Percentiles rank a stretch among this genome's conserved stretches.
phyloP scores from a whole-genome alignment of 1,140 invertebrate species.

The Drosophila elegans region DNA sequence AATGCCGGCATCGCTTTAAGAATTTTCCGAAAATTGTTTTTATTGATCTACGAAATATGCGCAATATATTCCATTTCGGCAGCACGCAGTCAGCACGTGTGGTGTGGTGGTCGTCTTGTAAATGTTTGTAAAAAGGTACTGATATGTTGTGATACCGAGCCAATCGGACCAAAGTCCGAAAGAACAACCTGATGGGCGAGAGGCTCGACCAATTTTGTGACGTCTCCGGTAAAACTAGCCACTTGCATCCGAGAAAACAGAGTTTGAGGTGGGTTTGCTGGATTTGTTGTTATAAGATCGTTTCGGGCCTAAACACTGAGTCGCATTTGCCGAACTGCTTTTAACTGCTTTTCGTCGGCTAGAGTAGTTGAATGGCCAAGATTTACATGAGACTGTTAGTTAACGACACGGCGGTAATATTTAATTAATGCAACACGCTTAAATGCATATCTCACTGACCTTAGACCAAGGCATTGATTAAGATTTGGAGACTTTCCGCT shows the following conservation, averaged over 20 bases:
- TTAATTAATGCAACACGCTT: slow-evolving; percentile 56
- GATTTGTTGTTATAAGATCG: slow-evolving; percentile 22
- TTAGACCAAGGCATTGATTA: slow-evolving; percentile 20
- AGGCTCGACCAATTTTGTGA: slow-evolving; percentile 57
- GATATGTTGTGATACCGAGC: not conserved
- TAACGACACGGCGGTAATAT: slow-evolving; percentile 33
- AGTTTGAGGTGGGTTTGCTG: slow-evolving; percentile 12
- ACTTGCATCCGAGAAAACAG: slow-evolving; percentile 29
- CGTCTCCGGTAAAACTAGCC: not conserved
- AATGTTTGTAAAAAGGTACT: slow-evolving; percentile 15
- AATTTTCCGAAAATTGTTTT: not conserved
- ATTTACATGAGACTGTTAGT: slow-evolving; percentile 51
- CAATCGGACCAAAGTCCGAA: slow-evolving; percentile 40
- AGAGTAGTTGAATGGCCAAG: slow-evolving; percentile 32
- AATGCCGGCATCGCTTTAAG: slow-evolving; percentile 13
- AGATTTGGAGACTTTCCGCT: slow-evolving; percentile 35
- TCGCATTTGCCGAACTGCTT: slow-evolving; percentile 56
- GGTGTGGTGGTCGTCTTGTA: slow-evolving; percentile 5
- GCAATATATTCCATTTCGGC: slow-evolving; percentile 5
- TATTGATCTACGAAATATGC: slow-evolving; percentile 12
- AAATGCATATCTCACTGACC: slow-evolving; percentile 28
- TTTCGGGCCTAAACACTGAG: slow-evolving; percentile 44
- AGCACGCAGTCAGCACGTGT: slow-evolving; percentile 42
- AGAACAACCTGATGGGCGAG: slow-evolving; percentile 24
- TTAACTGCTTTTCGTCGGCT: slow-evolving; percentile 52